Conservation (phyloP, 2,797 vertebrate species). For the Lepilemur ruficaudatus region DNA sequence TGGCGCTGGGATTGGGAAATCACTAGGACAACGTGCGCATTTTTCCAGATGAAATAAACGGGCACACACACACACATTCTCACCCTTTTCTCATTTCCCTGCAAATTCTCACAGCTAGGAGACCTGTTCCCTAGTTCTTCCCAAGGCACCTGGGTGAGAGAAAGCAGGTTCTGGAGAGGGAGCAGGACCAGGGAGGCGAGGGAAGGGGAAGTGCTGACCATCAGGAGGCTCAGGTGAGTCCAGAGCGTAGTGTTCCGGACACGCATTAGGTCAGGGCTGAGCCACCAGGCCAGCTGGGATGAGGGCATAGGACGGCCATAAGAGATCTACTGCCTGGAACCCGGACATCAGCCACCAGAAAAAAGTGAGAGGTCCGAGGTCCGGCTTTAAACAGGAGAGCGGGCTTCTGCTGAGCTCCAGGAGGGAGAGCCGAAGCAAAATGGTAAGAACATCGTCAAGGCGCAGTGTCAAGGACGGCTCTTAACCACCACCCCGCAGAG, state of each 20-base stretch:
- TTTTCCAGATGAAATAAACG: background rate
- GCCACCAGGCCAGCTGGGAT: background rate
- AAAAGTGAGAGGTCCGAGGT: background rate
- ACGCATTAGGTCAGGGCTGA: background rate
- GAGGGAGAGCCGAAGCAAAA: background rate
- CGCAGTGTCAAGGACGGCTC: background rate
- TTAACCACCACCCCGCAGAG: fast-evolving
- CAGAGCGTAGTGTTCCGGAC: background rate
- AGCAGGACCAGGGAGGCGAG: background rate
- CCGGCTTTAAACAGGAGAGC: background rate
- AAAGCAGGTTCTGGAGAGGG: background rate
- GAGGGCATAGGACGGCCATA: no score
- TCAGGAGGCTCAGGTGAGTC: no score
- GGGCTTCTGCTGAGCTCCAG: background rate
- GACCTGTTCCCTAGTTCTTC: background rate
- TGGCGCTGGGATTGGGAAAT: background rate
- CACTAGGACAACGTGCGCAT: background rate
- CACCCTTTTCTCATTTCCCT: background rate
- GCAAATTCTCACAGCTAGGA: background rate
- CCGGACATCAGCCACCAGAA: background rate
- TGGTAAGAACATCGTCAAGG: no score
- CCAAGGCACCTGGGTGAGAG: background rate
- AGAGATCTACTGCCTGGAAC: background rate
- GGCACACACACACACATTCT: background rate
- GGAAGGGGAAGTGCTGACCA: background rate